Conservation (phyloP, 2,888 invertebrate genomes). For the Drosophila quasianomalipes region DNA sequence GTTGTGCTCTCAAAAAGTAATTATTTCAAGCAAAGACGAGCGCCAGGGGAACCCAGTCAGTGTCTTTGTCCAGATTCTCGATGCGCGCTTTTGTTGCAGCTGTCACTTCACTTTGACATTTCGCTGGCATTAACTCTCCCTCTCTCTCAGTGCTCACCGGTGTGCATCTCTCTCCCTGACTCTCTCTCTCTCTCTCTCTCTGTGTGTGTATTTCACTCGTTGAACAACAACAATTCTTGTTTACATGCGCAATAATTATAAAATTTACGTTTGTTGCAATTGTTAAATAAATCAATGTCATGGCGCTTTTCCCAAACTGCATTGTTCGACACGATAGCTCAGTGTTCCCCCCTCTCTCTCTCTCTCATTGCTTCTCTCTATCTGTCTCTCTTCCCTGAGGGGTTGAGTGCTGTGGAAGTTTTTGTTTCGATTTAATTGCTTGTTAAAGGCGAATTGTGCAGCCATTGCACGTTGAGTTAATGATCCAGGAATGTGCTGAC, state of each 20-base stretch:
- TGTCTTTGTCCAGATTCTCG: slow-evolving; percentile 43
- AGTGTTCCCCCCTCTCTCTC: not conserved
- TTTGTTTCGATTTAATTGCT: slow-evolving; percentile 82
- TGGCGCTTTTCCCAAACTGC: slow-evolving; percentile 51
- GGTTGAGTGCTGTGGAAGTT: slow-evolving; percentile 43
- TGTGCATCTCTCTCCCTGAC: not conserved
- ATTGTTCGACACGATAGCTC: slow-evolving; percentile 44
- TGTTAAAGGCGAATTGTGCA: slow-evolving; percentile 80
- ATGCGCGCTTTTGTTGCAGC: slow-evolving; percentile 67
- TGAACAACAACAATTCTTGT: slow-evolving; percentile 54
- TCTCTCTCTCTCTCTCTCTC: not conserved
- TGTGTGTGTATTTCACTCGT: not conserved
- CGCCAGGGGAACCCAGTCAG: slow-evolving; percentile 58
- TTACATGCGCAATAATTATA: slow-evolving; percentile 81
- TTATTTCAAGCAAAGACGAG: slow-evolving; percentile 77
- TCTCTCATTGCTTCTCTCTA: not conserved
- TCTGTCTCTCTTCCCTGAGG: slow-evolving; percentile 2
- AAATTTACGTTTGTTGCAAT: slow-evolving; percentile 78
- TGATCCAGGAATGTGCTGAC: slow-evolving; percentile 80
- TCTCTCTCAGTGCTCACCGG: not conserved
- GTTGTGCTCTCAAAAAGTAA: slow-evolving; percentile 74
- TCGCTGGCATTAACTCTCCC: slow-evolving; percentile 56
- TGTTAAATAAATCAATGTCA: slow-evolving; percentile 81
- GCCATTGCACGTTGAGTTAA: slow-evolving; percentile 71
- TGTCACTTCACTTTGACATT: slow-evolving; percentile 75